Conservation (phyloP, 2,113 vertebrate species). For the Paramormyrops kingsleyae region DNA sequence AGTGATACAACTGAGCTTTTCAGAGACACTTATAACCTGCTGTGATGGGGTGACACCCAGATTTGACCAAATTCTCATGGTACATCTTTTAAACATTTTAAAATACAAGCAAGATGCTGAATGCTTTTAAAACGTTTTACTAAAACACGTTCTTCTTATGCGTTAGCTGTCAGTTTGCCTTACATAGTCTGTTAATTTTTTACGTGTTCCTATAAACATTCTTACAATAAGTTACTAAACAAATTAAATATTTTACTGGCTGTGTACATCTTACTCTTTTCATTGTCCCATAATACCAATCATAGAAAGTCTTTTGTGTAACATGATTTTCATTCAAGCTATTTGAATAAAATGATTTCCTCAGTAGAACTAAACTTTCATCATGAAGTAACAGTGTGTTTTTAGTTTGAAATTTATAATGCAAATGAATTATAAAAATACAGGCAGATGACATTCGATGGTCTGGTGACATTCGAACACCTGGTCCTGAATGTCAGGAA, state of each 20-base stretch:
- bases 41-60: not conserved
- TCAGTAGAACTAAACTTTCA: not conserved
- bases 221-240: not conserved
- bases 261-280: not conserved
- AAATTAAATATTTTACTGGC: not conserved
- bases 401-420: not conserved
- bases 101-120: not conserved
- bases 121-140: not conserved
- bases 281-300: not conserved
- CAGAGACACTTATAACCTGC: not conserved
- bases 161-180: not conserved
- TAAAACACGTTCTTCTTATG: not conserved
- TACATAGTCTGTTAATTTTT: not conserved
- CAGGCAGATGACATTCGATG: not conserved
- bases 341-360: not conserved
- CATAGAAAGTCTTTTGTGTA: not conserved
- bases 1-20: not conserved
- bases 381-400: not conserved
- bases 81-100: not conserved
- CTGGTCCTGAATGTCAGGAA: not conserved
- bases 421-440: not conserved
- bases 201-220: not conserved
- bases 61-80: not conserved
- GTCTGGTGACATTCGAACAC: not conserved
- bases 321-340: not conserved